A percentile compares a stretch with the other conserved stretches of the same genome.
These are phyloP conservation scores for Microcebus lehilahytsara DNA, from an alignment of 2,113 vertebrate genomes.

Conservation along the genomic window DNA sequence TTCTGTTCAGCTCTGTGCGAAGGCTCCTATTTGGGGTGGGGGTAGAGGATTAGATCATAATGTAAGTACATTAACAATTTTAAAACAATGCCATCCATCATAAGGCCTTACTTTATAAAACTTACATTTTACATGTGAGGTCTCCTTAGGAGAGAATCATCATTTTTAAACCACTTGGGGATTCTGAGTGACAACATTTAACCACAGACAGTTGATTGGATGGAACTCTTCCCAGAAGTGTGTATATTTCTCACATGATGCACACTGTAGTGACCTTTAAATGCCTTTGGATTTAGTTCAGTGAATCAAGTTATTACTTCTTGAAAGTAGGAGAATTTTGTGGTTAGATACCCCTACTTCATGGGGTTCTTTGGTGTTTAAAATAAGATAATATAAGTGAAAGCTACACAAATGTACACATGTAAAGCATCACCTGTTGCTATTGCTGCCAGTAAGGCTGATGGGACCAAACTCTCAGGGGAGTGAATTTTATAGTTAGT, in stretches of 20 bases:
- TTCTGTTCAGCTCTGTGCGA: conserved; percentile 66
- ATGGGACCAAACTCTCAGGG: not conserved
- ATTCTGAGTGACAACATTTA: conserved; percentile 73
- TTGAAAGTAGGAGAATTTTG: conserved; percentile 47
- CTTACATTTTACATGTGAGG: conserved; percentile 50
- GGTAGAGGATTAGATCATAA: conserved; percentile 61
- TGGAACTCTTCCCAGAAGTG: conserved; percentile 72
- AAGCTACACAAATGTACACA: not conserved
- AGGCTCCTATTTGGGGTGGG: conserved; percentile 18
- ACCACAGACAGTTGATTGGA: conserved; percentile 50
- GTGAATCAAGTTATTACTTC: conserved; percentile 59
- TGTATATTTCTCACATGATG: conserved; percentile 59
- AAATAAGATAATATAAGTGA: not conserved
- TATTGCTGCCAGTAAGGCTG: not conserved
- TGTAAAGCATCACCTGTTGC: not conserved
- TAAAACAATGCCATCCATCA: conserved; percentile 58
- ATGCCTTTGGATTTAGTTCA: conserved; percentile 74
- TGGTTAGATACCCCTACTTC: conserved; percentile 37
- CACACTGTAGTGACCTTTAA: conserved; percentile 41
- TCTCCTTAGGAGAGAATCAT: conserved; percentile 48
- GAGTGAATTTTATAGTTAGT: not conserved
- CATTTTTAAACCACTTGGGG: conserved; percentile 56
- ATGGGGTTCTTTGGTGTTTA: not conserved
- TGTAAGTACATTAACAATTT: conserved; percentile 62
- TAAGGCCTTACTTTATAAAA: conserved; percentile 53